Evolutionary conservation across 2,797 vertebrate species (phyloP).

Genomic region (Gila robusta): DNA sequence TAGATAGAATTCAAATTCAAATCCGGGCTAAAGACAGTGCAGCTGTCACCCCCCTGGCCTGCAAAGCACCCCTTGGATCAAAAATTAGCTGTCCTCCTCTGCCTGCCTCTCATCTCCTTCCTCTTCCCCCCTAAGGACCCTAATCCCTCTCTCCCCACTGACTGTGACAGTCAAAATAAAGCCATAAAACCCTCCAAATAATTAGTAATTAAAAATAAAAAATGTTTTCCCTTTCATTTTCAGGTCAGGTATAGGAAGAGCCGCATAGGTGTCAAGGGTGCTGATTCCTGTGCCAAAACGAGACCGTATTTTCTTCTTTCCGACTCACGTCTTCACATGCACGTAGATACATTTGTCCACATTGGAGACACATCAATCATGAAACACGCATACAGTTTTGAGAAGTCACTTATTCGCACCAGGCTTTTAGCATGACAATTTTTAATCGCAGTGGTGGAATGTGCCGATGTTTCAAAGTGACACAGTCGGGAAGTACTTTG

Average conservation of each 20-base stretch:
- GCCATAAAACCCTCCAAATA: conserved; percentile 82
- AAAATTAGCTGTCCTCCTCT: conserved; percentile 90
- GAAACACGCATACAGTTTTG: conserved; percentile 57
- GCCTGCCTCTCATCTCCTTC: conserved; percentile 77
- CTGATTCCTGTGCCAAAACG: conserved; percentile 58
- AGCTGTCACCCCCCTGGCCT: conserved; percentile 89
- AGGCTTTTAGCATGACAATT: conserved; percentile 64
- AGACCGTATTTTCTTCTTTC: conserved; percentile 54
- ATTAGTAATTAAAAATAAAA: conserved; percentile 82
- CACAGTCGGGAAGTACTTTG: conserved; percentile 55
- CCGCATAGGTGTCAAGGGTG: conserved; percentile 69
- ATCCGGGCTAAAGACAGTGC: conserved; percentile 88
- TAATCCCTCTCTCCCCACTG: conserved; percentile 78
- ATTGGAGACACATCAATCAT: conserved; percentile 64
- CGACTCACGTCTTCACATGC: conserved; percentile 62
- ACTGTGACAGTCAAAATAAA: conserved; percentile 87
- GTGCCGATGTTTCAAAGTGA: conserved; percentile 59
- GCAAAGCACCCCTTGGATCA: conserved; percentile 85
- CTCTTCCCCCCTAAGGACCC: conserved; percentile 72
- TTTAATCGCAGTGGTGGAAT: conserved; percentile 57
- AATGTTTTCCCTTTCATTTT: conserved; percentile 67
- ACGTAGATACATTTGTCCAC: conserved; percentile 58
- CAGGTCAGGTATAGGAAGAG: conserved; percentile 62
- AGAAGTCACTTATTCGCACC: conserved; percentile 56
- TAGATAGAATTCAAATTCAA: conserved; percentile 92